Percentiles rank a stretch among this genome's conserved stretches.
These are phyloP conservation scores for Brenthis ino DNA, from an alignment of 2,888 invertebrate species.

Conservation along the genomic window DNA sequence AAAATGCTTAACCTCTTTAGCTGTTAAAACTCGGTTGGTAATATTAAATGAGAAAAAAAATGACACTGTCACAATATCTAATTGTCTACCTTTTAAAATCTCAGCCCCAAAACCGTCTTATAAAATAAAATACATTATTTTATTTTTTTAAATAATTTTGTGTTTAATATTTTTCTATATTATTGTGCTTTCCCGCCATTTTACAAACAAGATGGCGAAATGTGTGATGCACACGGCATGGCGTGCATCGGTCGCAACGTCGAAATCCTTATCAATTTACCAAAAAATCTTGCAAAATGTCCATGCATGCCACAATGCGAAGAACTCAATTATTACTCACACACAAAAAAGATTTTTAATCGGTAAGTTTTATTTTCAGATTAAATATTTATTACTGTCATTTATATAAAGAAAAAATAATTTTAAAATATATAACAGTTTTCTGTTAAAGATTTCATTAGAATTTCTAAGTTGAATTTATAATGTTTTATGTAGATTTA, in stretches of 20 bases:
- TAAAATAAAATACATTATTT: too few relatives aligned
- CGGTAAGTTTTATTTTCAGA: slow-evolving; percentile 52
- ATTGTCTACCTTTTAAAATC: too few relatives aligned
- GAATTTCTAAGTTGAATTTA: too few relatives aligned
- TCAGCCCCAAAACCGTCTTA: too few relatives aligned
- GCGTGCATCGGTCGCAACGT: slow-evolving; percentile 79
- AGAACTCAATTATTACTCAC: slow-evolving; percentile 77
- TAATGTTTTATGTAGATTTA: too few relatives aligned
- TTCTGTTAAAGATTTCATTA: too few relatives aligned
- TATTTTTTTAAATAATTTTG: neutral
- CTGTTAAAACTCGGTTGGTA: too few relatives aligned
- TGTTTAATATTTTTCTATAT: slow-evolving; percentile 4
- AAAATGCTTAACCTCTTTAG: too few relatives aligned
- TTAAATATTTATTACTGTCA: neutral
- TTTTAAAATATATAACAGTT: too few relatives aligned
- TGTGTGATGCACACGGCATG: slow-evolving; percentile 79
- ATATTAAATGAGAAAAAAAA: too few relatives aligned
- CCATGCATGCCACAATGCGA: slow-evolving; percentile 75
- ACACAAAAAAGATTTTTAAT: slow-evolving; percentile 75
- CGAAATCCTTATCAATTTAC: slow-evolving; percentile 77
- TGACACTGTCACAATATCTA: too few relatives aligned
- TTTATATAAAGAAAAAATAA: neutral
- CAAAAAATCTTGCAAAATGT: slow-evolving; percentile 76
- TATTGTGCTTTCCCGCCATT: slow-evolving; percentile 17
- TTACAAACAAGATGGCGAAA: slow-evolving; percentile 66